A percentile compares a stretch with the other conserved stretches of the same genome.
Evolutionary conservation across 2,113 vertebrate genomes (phyloP).

Genomic region (Prochilodus magdalenae): DNA sequence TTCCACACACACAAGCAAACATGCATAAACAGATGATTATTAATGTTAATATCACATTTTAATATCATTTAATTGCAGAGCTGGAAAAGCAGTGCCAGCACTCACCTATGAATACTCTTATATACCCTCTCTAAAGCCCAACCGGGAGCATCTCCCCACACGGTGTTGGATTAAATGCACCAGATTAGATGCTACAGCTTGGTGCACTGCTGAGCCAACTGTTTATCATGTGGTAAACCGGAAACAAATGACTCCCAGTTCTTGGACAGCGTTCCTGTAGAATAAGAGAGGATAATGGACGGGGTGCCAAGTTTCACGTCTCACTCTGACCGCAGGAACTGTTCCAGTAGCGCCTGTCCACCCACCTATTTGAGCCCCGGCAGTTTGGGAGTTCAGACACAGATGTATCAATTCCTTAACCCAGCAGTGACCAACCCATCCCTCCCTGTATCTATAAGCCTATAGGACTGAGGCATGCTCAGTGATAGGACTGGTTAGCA

Average conservation of each 20-base stretch:
- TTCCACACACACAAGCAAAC: neutral
- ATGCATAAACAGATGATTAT: neutral
- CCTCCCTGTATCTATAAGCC: too few relatives aligned
- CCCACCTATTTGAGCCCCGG: neutral
- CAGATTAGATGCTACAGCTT: constrained; percentile 2
- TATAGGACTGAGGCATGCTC: neutral
- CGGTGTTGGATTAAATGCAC: neutral
- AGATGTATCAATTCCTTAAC: neutral
- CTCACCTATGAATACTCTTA: too few relatives aligned
- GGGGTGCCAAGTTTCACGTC: constrained; percentile 21
- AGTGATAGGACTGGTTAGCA: neutral
- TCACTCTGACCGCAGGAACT: constrained; percentile 23
- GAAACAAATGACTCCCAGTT: constrained; percentile 7
- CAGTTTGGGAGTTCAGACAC: neutral
- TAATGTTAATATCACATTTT: too few relatives aligned
- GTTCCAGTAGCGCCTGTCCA: constrained; percentile 3
- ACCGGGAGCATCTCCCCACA: neutral
- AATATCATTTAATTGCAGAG: neutral
- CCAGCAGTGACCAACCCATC: neutral
- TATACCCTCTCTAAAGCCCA: neutral
- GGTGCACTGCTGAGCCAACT: constrained; percentile 9
- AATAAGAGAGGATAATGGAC: constrained; percentile 11
- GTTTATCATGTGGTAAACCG: constrained; percentile 1
- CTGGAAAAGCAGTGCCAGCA: neutral
- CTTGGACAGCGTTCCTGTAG: neutral